Evolutionary conservation across 1,140 invertebrate species (phyloP), one percentile per base, ranked within the genome.

Genomic region (Thaumetopoea pityocampa): DNA sequence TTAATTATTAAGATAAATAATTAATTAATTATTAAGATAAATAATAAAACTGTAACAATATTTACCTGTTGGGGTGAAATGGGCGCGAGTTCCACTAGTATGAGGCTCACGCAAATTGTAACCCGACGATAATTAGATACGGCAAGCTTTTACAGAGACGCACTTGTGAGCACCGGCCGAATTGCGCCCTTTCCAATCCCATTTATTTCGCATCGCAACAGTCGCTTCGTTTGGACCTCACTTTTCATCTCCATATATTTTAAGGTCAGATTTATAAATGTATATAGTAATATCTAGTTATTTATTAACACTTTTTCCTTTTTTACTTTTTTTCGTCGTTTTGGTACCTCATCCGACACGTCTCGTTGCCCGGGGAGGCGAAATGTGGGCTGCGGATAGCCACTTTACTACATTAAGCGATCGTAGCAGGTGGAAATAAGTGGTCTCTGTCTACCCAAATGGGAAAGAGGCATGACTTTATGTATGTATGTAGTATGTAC

Each of bases 91-190:
- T 57, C 62, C n/a, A n/a, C n/a, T n/a, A n/a, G n/a, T n/a, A 55
- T 67, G 48, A 57, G 65, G 70, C 50, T 55, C 56, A 46, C 55
- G 47, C 57, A n/a, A n/a, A n/a, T n/a, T 61, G 67, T 69, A 67
- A 64, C 74, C 60, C 67, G 59, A 79, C 71, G 61, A 70, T 82
- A 82, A 82, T 82, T 80, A 82, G 74, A 80, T 82, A 82, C 54
- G 71, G 73, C 78, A 73, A 63, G 74, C 72, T 82, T 79, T 82
- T 79, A 79, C 69, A 79, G 70, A 54, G 63, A 34, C 64, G 61
- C 67, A 61, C 56, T 61, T 76, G 60, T 79, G 73, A 80, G 78
- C 80, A 63, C 73, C 52, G 52, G 52, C 71, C 66, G 78, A 82
- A 82, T 82, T 78, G 78, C 76, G 69, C 74, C 77, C 74, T 79